Percentiles rank a stretch among this genome's conserved stretches.
These are phyloP conservation scores for Pangasius larnaudii DNA, from an alignment of 2,797 vertebrate genomes.

Conservation along the genomic window DNA sequence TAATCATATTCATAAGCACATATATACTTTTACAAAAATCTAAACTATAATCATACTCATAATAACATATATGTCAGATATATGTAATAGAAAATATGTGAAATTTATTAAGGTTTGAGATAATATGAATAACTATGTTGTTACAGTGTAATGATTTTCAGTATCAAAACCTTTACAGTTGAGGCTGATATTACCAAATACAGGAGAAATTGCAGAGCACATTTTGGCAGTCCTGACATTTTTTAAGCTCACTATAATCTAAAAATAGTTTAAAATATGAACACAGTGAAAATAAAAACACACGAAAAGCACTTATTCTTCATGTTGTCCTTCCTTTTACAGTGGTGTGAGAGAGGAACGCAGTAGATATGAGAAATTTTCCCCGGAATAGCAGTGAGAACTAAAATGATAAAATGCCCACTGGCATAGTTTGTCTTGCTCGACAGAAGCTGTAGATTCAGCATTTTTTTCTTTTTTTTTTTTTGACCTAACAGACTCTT, in stretches of 20 bases:
- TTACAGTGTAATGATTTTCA: background rate
- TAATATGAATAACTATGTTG: background rate
- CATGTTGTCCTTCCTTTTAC: background rate
- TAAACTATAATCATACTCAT: background rate
- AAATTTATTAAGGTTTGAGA: background rate
- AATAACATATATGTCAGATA: background rate
- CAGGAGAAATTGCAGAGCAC: background rate
- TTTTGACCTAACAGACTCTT: constrained; percentile 30
- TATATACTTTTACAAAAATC: background rate
- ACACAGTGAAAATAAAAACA: background rate
- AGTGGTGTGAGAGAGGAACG: background rate
- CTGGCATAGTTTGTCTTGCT: constrained; percentile 35
- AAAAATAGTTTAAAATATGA: background rate
- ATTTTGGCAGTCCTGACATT: background rate
- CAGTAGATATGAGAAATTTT: constrained; percentile 25
- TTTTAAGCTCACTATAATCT: background rate
- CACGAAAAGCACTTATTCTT: background rate
- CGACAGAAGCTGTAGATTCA: constrained; percentile 22
- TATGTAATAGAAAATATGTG: background rate
- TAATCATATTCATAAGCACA: background rate
- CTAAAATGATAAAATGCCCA: constrained; percentile 35
- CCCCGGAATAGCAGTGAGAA: constrained; percentile 11
- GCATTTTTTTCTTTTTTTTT: background rate
- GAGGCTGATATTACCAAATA: background rate
- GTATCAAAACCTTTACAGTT: background rate